phyloP scores from a whole-genome alignment of 2,888 invertebrate genomes.

The Drosophila algonquin region DNA sequence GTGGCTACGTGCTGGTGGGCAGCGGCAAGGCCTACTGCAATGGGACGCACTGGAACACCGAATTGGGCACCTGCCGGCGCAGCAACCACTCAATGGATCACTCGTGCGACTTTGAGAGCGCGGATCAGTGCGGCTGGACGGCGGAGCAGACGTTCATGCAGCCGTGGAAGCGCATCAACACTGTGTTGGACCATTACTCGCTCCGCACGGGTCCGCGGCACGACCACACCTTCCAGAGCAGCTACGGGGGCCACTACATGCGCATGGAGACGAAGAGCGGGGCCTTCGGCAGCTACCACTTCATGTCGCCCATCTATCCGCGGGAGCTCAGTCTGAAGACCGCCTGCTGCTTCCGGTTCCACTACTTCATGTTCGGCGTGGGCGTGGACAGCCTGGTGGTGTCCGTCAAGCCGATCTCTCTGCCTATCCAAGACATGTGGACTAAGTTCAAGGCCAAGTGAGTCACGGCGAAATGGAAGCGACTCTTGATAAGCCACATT shows the following conservation, averaged over 20 bases:
- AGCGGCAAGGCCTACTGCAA: constrained; percentile 88
- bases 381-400: constrained; percentile 86
- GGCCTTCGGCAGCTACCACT: constrained; percentile 83
- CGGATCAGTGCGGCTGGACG: constrained; percentile 91
- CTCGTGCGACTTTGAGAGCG: constrained; percentile 83
- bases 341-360: constrained; percentile 87
- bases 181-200: constrained; percentile 71
- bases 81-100: constrained; percentile 51
- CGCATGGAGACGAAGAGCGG: constrained; percentile 87
- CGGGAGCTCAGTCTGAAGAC: constrained; percentile 83
- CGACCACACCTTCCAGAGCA: constrained; percentile 89
- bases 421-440: constrained; percentile 60
- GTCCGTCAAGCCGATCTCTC: constrained; percentile 84
- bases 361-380: constrained; percentile 92
- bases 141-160: constrained; percentile 88
- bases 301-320: constrained; percentile 89
- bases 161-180: constrained; percentile 89
- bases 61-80: constrained; percentile 86
- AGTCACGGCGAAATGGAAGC: constrained; percentile 29
- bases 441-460: constrained; percentile 23
- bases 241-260: constrained; percentile 90
- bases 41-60: constrained; percentile 89
- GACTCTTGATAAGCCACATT: constrained; percentile 30
- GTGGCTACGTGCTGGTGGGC: constrained; percentile 87
- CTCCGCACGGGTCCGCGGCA: constrained; percentile 88